Base-by-base conservation (phyloP, 2,888 invertebrate genomes). In the Rhimphoctona megacephalus region DNA sequence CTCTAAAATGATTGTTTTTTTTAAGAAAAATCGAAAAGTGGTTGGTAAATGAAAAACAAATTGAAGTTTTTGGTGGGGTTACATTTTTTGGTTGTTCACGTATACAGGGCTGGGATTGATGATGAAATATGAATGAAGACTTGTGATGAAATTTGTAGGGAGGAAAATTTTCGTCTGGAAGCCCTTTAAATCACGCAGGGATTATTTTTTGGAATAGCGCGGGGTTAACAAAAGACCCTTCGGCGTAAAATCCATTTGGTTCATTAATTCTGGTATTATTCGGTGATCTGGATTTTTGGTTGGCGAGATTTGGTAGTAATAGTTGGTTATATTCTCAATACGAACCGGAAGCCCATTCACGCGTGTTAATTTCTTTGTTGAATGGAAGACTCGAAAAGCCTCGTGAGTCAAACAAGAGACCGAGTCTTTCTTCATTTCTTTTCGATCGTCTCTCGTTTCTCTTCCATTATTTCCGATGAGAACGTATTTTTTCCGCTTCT, bases 321-420 rank as follows among this genome's bases (percentile, higher is more conserved):
- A 39, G 52, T 70, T 66, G 19, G 14, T 46, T 43, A 74, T 64
- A 49, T 78, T 43, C 88, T 92, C 90, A 92, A 92, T 92, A 90
- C 77, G 89, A 83, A 90, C 92, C 93, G 93, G 93, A 93, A 93
- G 91, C 91, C 90, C 90, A 92, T 93, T 93, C 93, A 93, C 89
- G 90, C 89, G 91, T 90, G 88, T 91, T 88, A 91, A 93, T 92
- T 92, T 91, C 87, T 74, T 74, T 67, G 83, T 74, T 87, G 83
- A 87, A 89, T 79, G 81, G 87, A 86, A 87, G 67, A 43, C 69
- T 69, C 33, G 25, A 25, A 36, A 39, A 76, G 43, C 39, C 43
- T 46, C 54, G 77, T 52, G 52, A 22, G 76, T 67, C 70, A 39
- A 39, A 82, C 49, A 61, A 36, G 52, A 64, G n/a, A 64, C 6